phyloP scores from a whole-genome alignment of 2,113 vertebrate genomes.

The Spea bombifrons region DNA sequence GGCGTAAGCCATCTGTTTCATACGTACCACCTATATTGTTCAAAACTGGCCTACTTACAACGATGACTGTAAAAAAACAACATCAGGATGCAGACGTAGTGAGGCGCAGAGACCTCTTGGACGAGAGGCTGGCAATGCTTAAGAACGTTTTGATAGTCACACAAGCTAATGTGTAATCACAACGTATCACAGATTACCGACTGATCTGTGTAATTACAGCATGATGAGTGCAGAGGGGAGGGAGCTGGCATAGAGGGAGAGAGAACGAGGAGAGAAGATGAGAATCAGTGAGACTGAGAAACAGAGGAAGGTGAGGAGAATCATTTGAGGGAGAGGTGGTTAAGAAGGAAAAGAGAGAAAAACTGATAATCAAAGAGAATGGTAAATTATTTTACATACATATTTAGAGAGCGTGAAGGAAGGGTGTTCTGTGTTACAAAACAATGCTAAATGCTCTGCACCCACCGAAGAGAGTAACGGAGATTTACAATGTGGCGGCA shows the following conservation, averaged over 20 bases:
- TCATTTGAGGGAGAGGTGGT: not conserved
- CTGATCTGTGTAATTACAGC: conserved; percentile 47
- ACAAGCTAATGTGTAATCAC: conserved; percentile 48
- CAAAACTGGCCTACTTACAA: conserved; percentile 20
- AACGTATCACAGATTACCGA: conserved; percentile 47
- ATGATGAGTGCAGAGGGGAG: conserved; percentile 42
- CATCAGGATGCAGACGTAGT: conserved; percentile 9
- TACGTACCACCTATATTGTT: conserved; percentile 23
- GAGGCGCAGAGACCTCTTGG: conserved; percentile 32
- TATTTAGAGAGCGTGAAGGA: too few relatives aligned
- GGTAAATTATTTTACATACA: too few relatives aligned
- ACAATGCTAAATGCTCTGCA: not conserved
- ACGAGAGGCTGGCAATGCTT: conserved; percentile 24
- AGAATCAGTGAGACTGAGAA: not conserved
- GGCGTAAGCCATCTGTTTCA: conserved; percentile 14
- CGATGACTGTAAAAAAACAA: conserved; percentile 3
- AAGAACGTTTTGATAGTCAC: conserved; percentile 42
- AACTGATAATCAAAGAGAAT: not conserved
- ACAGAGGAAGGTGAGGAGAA: not conserved
- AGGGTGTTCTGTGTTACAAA: not conserved
- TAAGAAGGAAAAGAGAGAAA: not conserved
- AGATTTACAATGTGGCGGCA: not conserved
- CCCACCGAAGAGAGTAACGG: not conserved
- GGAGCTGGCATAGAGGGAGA: conserved; percentile 15
- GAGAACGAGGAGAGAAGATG: not conserved